A percentile compares a stretch with the other conserved stretches of the same genome.
Evolutionary conservation across 1,140 invertebrate genomes (phyloP).

Genomic region (Macrocentrus cingulum): DNA sequence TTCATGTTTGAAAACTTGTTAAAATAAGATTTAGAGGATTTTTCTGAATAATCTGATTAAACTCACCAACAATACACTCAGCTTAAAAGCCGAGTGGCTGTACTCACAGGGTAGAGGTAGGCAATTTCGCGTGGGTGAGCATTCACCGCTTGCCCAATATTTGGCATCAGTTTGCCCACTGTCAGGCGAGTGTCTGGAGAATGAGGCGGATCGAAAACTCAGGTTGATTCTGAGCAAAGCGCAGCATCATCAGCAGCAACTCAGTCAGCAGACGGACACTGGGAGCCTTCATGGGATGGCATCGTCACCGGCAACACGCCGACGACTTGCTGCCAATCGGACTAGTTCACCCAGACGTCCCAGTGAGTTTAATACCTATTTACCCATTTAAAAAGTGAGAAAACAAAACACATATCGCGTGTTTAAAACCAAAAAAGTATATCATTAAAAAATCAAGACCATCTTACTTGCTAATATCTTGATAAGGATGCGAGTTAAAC

Average conservation of each 20-base stretch:
- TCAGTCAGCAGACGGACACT: conserved; percentile 67
- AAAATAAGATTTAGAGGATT: no score
- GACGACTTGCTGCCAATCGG: conserved; percentile 49
- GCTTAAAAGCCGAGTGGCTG: conserved; percentile 92
- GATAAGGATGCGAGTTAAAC: no score
- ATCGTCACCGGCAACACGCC: conserved; percentile 51
- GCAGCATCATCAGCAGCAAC: conserved; percentile 83
- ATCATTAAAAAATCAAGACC: no score
- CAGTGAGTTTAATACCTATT: conserved; percentile 55
- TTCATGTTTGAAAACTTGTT: no score
- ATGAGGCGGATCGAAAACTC: conserved; percentile 83
- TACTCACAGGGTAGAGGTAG: conserved; percentile 90
- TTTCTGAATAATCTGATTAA: neutral
- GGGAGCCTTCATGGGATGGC: conserved; percentile 56
- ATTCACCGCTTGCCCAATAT: conserved; percentile 79
- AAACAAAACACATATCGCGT: no score
- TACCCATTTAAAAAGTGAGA: neutral
- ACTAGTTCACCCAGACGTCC: conserved; percentile 65
- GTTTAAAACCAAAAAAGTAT: no score
- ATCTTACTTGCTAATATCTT: no score
- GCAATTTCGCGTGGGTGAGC: conserved; percentile 83
- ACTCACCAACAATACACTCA: conserved; percentile 48
- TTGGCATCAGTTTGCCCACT: conserved; percentile 76
- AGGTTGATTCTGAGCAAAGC: conserved; percentile 84
- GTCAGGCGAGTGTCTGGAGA: conserved; percentile 73